Percentiles rank a stretch among this genome's conserved stretches.
phyloP scores from a whole-genome alignment of 2,113 vertebrate genomes.

The Noturus placidus region DNA sequence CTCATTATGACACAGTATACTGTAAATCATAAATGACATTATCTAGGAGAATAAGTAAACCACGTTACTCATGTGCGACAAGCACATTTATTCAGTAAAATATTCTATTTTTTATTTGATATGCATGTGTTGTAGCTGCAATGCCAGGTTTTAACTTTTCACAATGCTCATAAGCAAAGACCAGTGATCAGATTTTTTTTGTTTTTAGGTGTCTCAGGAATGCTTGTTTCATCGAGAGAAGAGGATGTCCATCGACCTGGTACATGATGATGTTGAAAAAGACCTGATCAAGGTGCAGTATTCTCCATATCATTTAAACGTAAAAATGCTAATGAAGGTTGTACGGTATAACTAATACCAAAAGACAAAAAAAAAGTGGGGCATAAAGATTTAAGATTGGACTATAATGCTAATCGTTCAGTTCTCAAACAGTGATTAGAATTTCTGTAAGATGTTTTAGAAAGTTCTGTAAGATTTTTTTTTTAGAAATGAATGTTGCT shows the following conservation, averaged over 20 bases:
- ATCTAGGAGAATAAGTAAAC: neutral
- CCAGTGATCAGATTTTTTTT: neutral
- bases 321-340: neutral
- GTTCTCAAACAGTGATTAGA: neutral
- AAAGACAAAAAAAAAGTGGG: no score
- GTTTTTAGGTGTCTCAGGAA: constrained; percentile 84
- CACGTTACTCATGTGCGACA: neutral
- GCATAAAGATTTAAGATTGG: neutral
- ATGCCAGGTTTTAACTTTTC: neutral
- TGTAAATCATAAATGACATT: neutral
- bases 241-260: constrained; percentile 90
- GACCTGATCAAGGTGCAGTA: constrained; percentile 80
- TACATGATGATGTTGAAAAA: constrained; percentile 85
- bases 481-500: neutral
- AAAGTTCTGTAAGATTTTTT: neutral
- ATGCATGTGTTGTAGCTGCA: neutral
- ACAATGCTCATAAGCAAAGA: neutral
- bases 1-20: neutral
- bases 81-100: neutral
- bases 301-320: neutral
- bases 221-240: constrained; percentile 93
- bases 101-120: neutral
- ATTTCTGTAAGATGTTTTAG: neutral
- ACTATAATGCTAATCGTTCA: neutral
- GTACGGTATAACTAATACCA: neutral